Conservation (phyloP, 1,140 invertebrate genomes). For the Acromyrmex charruanus region DNA sequence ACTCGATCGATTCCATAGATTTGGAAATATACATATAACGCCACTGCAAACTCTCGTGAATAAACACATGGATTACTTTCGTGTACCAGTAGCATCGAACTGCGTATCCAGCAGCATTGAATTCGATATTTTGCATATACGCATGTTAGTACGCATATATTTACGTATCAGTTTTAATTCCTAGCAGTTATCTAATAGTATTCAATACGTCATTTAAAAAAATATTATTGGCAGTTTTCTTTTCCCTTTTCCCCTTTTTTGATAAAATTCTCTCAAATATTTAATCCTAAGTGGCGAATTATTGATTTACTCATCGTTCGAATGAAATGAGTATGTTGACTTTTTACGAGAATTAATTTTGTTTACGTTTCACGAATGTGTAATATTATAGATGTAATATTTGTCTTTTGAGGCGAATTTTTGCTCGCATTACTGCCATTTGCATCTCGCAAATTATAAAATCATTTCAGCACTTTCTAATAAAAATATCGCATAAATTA, state of each 20-base stretch:
- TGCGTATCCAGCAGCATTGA: neutral
- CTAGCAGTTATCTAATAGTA: constrained; percentile 1
- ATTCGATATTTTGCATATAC: neutral
- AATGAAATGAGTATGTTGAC: neutral
- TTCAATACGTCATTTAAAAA: neutral
- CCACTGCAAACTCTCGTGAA: constrained; percentile 1
- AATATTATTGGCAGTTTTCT: neutral
- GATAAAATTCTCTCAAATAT: neutral
- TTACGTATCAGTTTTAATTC: neutral
- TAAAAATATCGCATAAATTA: constrained; percentile 37
- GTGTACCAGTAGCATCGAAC: neutral
- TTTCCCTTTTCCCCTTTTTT: neutral
- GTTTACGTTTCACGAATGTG: constrained; percentile 8
- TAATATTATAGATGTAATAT: neutral
- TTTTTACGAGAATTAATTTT: constrained; percentile 1
- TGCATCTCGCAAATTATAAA: neutral
- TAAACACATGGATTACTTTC: neutral
- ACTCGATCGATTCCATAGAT: constrained; percentile 2
- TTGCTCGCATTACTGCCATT: neutral
- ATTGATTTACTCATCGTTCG: neutral
- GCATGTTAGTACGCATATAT: neutral
- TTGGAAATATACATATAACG: neutral
- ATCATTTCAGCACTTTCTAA: constrained; percentile 16
- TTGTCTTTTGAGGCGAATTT: constrained; percentile 15
- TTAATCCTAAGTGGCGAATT: neutral